Evolutionary conservation across 2,888 invertebrate species (phyloP), one percentile per base, ranked within the genome.

Genomic region (Drosophila leonis): DNA sequence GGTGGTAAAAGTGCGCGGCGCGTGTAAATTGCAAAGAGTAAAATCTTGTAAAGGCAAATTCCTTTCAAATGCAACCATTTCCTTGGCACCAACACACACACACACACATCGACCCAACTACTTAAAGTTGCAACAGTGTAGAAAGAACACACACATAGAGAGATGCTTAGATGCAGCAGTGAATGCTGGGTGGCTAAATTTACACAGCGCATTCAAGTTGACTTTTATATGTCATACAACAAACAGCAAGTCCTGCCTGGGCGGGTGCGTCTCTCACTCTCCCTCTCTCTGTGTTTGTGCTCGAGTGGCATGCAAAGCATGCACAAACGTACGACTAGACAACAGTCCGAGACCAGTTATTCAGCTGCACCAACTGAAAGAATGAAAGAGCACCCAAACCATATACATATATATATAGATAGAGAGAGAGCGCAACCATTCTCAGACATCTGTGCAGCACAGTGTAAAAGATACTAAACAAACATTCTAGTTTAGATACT

Each of bases 11-110:
- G 82, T 74, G 60, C 78, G 83, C 76, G 85, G 72, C 88, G 90
- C 88, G 85, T 90, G 84, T 90, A 90, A 90, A 88, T 88, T 90
- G 85, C 83, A 90, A 90, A 85, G 88, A 85, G 90, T 88, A 88
- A 88, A 85, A 88, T 90, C 85, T 90, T 85, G 84, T 85, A 88
- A 90, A 85, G 89, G 81, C 89, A 90, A 90, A 90, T 90, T 86
- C 90, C 84, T 90, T 90, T 86, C 85, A 88, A 88, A 84, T 84
- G 88, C 81, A 88, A 88, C 86, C 90, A 78, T 87, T 77, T 84
- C 83, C 74, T 78, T 73, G 61, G 64, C 60, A 69, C 65, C 37
- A 37, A 70, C 56, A 68, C 65, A 70, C 60, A 70, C 46, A 55
- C 33, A 37, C 42, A 55, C 37, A 62, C 54, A 61, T 18, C n/a